Evolutionary conservation across 1,140 invertebrate genomes (phyloP), one percentile per base, ranked within the genome.

Genomic region (Caenorhabditis remanei): DNA sequence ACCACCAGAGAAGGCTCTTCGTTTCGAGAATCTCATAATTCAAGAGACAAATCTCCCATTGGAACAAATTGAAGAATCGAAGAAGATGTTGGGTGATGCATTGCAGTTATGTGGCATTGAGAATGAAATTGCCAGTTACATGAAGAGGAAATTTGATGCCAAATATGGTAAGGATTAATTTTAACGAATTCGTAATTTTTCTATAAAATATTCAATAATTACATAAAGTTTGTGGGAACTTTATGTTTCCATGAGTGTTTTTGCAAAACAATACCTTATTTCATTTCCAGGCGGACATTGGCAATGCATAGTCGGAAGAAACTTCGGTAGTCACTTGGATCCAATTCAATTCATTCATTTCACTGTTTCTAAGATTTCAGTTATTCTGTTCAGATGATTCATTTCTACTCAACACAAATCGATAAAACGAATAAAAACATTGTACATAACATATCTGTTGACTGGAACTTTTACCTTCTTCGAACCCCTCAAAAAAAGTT

Each of bases 261-360:
- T 2, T 32, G 32, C 32, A 32, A 32, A 32, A 32, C 32, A 32
- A 32, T 32, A 32, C 32, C 32, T n/a, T n/a, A n/a, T n/a, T n/a
- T n/a, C n/a, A n/a, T n/a, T 46, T 85, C 24, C 50, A 85, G 85
- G 85, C 9, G 53, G 48, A 13, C 61, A 67, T 16, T 87, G 85
- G 85, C 75, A 87, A 58, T 87, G 85, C 46, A 65, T 87, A 5
- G 85, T 87, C 46, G 85, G 85, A 8, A 16, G 82, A 48, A 87
- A 87, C 61, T 87, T 87, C 41, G 85, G 85, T 0, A 87, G 75
- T 40, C 85, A 87, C 56, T n/a, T 87, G 71, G 85, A 87, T 71
- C 46, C 55, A n/a, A 48, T 83, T 55, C 65, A 87, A 65, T 83
- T 83, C 46, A 55, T 87, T 53, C 75, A 87, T 83, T 65, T 87